Conservation (phyloP, 2,113 vertebrate species). For the Murina feae region DNA sequence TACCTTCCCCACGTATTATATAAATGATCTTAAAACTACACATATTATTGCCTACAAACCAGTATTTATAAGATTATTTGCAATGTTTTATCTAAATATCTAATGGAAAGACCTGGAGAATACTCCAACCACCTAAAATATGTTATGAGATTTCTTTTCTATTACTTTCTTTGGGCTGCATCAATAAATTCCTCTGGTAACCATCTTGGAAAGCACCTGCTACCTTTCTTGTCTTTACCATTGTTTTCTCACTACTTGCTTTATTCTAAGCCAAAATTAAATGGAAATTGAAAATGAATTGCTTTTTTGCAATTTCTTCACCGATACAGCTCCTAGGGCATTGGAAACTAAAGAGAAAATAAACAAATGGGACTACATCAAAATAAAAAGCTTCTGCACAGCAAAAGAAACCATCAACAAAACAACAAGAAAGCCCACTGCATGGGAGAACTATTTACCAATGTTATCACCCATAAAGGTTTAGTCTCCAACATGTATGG, state of each 20-base stretch:
- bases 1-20: not conserved
- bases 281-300: conserved; percentile 29
- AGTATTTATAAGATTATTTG: not conserved
- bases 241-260: conserved; percentile 30
- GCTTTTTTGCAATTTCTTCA: no score
- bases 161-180: not conserved
- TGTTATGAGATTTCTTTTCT: not conserved
- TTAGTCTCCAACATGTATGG: no score
- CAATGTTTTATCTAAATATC: not conserved
- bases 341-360: no score
- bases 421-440: no score
- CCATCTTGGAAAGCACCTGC: not conserved
- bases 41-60: not conserved
- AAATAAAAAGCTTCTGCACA: no score
- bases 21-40: not conserved
- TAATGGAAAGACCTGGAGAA: not conserved
- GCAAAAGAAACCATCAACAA: no score
- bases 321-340: no score
- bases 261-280: conserved; percentile 2
- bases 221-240: not conserved
- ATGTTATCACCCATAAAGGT: no score
- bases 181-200: not conserved
- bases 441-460: no score
- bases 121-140: not conserved
- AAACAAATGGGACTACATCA: no score